These are phyloP conservation scores for Campoplex nolae DNA, from an alignment of 2,888 invertebrate genomes.

Conservation along the genomic window DNA sequence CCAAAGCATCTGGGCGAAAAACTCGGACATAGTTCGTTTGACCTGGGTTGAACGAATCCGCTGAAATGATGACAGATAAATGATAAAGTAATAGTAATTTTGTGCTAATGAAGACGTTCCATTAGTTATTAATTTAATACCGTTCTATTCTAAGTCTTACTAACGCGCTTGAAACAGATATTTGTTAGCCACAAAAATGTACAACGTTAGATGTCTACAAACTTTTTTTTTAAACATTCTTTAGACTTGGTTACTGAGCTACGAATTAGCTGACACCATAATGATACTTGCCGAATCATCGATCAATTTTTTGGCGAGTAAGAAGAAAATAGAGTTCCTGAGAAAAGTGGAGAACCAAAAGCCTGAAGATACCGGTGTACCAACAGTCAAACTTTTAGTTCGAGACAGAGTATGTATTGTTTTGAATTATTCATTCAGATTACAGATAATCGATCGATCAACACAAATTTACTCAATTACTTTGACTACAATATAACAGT, in stretches of 20 bases:
- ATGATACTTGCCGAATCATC: constrained; percentile 94
- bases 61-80: too few species aligned
- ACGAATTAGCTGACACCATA: constrained; percentile 98
- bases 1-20: background rate
- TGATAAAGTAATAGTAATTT: background rate
- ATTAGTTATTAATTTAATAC: too few species aligned
- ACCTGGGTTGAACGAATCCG: too few species aligned
- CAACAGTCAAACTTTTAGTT: constrained; percentile 93
- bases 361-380: constrained; percentile 91
- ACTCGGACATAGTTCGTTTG: too few species aligned
- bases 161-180: too few species aligned
- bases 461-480: background rate
- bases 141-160: too few species aligned
- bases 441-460: background rate
- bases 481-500: background rate
- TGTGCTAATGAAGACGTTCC: background rate
- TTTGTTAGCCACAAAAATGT: too few species aligned
- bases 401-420: constrained; percentile 92
- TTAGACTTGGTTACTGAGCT: constrained; percentile 98
- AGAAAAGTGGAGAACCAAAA: constrained; percentile 94
- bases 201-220: background rate
- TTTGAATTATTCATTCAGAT: background rate
- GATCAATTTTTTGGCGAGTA: constrained; percentile 96
- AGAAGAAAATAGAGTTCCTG: constrained; percentile 99
- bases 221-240: constrained; percentile 75